Percentiles rank a stretch among this genome's conserved stretches.
phyloP scores from a whole-genome alignment of 2,888 invertebrate genomes.

The Drosophila algonquin region DNA sequence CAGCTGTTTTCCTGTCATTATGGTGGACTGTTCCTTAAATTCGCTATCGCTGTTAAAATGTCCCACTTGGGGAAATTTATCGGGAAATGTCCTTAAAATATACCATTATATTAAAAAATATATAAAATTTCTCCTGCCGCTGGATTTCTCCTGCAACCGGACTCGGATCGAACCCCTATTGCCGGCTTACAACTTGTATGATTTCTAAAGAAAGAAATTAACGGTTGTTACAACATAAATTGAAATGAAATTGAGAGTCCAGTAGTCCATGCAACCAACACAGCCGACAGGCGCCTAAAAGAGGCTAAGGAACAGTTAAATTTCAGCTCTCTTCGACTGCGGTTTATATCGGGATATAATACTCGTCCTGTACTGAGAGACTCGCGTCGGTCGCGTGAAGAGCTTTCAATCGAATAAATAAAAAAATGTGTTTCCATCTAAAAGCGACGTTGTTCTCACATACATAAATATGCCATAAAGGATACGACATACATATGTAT shows the following conservation, averaged over 20 bases:
- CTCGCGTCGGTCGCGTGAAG: slow-evolving; percentile 17
- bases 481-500: neutral
- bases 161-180: neutral
- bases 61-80: neutral
- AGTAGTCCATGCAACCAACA: slow-evolving; percentile 2
- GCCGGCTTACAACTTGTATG: neutral
- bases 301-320: slow-evolving; percentile 37
- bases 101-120: neutral
- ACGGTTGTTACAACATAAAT: neutral
- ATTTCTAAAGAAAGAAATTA: neutral
- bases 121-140: neutral
- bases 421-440: slow-evolving; percentile 42
- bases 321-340: slow-evolving; percentile 51
- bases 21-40: neutral
- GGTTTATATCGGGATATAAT: slow-evolving; percentile 30
- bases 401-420: slow-evolving; percentile 39
- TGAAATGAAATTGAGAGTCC: neutral
- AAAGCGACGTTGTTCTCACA: slow-evolving; percentile 16
- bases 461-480: slow-evolving; percentile 19
- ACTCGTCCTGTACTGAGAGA: slow-evolving; percentile 25
- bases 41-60: neutral
- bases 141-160: neutral
- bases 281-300: neutral
- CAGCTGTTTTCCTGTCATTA: no score
- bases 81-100: neutral